These are phyloP conservation scores for Leptinotarsa tumamoca DNA, from an alignment of 2,888 invertebrate genomes.

Conservation along the genomic window DNA sequence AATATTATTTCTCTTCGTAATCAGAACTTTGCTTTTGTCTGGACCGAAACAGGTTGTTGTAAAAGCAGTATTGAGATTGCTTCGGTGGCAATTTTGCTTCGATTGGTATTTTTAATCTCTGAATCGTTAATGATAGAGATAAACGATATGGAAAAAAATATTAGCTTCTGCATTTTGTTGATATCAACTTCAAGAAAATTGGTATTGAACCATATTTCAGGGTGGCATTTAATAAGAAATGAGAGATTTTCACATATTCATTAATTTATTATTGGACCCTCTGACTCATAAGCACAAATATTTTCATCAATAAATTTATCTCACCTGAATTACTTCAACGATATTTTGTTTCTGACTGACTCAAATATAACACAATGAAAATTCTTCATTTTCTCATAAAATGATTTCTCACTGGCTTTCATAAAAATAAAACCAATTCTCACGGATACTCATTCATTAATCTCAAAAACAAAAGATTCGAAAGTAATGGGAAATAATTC, in stretches of 20 bases:
- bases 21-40: conserved; percentile 9
- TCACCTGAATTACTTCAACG: too few species aligned
- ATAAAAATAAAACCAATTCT: conserved; percentile 24
- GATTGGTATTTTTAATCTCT: background rate
- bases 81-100: background rate
- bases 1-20: background rate
- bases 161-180: too few species aligned
- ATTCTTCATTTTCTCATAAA: background rate
- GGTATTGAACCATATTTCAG: too few species aligned
- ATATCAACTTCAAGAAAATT: too few species aligned
- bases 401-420: background rate
- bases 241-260: too few species aligned
- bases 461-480: background rate
- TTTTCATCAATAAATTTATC: too few species aligned
- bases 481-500: conserved; percentile 26
- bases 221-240: too few species aligned
- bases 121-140: background rate
- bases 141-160: background rate
- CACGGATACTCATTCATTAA: conserved; percentile 2
- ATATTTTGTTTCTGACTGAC: background rate
- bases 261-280: too few species aligned
- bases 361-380: background rate
- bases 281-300: too few species aligned
- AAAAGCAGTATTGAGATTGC: background rate
- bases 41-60: conserved; percentile 1